These are phyloP conservation scores for Gallirallus australis DNA, from an alignment of 2,797 vertebrate species.

Conservation along the genomic window DNA sequence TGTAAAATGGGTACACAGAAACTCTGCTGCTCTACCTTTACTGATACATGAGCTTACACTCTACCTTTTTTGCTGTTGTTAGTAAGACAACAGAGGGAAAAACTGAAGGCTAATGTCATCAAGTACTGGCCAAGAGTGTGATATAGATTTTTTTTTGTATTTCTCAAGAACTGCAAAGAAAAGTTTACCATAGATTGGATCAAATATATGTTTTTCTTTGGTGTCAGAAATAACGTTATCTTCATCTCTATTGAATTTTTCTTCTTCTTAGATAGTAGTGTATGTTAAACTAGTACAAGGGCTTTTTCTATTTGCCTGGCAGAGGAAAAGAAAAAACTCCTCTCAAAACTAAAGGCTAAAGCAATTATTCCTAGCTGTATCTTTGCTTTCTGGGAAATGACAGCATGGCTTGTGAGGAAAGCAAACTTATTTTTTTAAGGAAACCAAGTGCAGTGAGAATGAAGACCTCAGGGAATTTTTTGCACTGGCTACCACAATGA, in stretches of 20 bases:
- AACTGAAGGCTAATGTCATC: constrained; percentile 34
- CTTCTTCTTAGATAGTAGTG: background rate
- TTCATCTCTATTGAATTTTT: constrained; percentile 31
- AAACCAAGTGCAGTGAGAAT: background rate
- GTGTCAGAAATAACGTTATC: constrained; percentile 46
- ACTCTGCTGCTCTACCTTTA: constrained; percentile 27
- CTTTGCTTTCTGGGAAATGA: background rate
- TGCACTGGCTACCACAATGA: background rate
- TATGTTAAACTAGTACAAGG: constrained; percentile 31
- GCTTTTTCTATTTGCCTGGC: constrained; percentile 31
- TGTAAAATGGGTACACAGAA: constrained; percentile 37
- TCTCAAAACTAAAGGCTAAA: constrained; percentile 26
- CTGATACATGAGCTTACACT: background rate
- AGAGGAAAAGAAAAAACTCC: constrained; percentile 16
- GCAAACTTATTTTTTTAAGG: background rate
- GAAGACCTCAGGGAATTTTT: background rate
- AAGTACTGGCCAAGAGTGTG: background rate
- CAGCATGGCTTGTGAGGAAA: background rate
- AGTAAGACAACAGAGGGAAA: constrained; percentile 52
- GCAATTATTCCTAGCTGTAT: constrained; percentile 43
- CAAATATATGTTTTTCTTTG: constrained; percentile 47
- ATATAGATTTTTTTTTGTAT: background rate
- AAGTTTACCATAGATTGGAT: constrained; percentile 42
- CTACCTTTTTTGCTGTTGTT: constrained; percentile 25
- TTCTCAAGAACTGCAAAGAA: constrained; percentile 22